Percentiles rank a stretch among this genome's conserved stretches.
Evolutionary conservation across 1,140 invertebrate genomes (phyloP).

Genomic region (Drosophila prosaltans): DNA sequence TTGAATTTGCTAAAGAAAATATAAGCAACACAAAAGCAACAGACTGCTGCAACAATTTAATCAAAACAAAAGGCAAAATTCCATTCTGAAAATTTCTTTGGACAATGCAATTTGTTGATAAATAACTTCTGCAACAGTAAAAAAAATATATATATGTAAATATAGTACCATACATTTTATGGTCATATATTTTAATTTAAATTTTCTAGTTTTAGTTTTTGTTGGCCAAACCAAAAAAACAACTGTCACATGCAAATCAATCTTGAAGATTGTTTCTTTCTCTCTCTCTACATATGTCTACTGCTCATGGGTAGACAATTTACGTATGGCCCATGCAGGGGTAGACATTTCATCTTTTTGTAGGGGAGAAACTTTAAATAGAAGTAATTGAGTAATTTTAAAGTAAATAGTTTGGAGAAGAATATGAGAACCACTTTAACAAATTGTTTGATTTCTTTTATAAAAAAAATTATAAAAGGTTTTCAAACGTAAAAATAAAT

Average conservation of each 20-base stretch:
- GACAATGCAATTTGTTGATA: conserved; percentile 42
- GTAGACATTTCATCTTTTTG: not conserved
- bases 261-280: conserved; percentile 41
- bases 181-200: conserved; percentile 65
- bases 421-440: too few relatives aligned
- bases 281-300: conserved; percentile 30
- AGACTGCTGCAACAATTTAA: conserved; percentile 31
- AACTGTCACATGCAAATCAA: conserved; percentile 80
- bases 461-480: too few relatives aligned
- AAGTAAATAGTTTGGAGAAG: too few relatives aligned
- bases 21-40: conserved; percentile 11
- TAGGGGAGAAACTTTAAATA: not conserved
- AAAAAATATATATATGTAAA: conserved; percentile 34
- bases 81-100: conserved; percentile 35
- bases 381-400: too few relatives aligned
- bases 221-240: conserved; percentile 34
- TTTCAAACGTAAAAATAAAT: too few relatives aligned
- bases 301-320: conserved; percentile 57
- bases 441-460: too few relatives aligned
- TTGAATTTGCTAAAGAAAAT: conserved; percentile 51
- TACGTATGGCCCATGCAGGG: conserved; percentile 60
- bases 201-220: conserved; percentile 62
- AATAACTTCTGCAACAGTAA: conserved; percentile 49
- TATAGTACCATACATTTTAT: conserved; percentile 52
- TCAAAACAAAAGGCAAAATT: conserved; percentile 38